Evolutionary conservation across 2,888 invertebrate genomes (phyloP), one percentile per base, ranked within the genome.

Genomic region (Volucella inflata): DNA sequence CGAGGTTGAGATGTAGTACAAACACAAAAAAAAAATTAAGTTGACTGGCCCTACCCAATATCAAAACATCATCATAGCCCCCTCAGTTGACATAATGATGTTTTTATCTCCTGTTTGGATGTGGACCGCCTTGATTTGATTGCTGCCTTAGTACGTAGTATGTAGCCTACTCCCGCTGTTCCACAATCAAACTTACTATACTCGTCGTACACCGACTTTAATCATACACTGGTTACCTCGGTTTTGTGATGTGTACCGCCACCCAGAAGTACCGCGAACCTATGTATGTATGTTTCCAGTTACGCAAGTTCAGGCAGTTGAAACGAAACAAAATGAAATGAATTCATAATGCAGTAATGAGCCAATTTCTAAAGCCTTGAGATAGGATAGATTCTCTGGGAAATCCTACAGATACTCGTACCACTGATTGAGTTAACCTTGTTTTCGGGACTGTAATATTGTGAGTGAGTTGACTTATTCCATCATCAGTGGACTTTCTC

Each of bases 31-130:
- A 38, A 59, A 48, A 21, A 46, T 17, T 40, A 57, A 85, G 81
- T 85, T 85, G 85, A 85, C 81, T 85, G 85, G 81, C 76, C 85
- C 85, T 80, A 77, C 85, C 85, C 85, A 85, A 80, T 76, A 80
- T 85, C 76, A 67, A 59, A 80, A 85, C 85, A 85, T 80, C 85
- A 85, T 77, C 67, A 77, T 77, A 77, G 76, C 76, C 76, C 68
- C 76, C 76, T 68, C 30, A 77, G 71, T 85, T 85, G 85, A 85
- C 85, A 76, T 85, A 85, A 85, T 81, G 62, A 85, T 81, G 85
- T 81, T 85, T 77, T 85, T 81, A 81, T 85, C 71, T 68, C 76
- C 65, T 65, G 51, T 65, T 70, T 46, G 59, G 79, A 75, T 70
- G 68, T 75, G 79, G 60, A 48, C 59, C 72, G 67, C 68, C 51